Percentiles rank a stretch among this genome's conserved stretches.
Conservation (phyloP, 2,888 invertebrate genomes). For the Tromatobia lineatoria region DNA sequence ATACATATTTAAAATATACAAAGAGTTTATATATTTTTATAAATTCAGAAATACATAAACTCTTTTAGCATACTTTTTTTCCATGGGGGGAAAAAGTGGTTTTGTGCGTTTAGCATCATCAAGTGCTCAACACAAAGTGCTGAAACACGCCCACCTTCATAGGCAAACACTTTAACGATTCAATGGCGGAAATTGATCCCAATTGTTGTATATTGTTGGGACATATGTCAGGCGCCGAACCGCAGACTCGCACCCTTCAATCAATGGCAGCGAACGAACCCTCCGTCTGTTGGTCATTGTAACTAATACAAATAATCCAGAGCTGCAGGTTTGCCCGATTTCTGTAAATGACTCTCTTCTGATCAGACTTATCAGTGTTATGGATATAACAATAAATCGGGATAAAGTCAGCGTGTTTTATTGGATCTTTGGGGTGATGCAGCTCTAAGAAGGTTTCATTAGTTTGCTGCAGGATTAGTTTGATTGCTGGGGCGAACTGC, state of each 20-base stretch:
- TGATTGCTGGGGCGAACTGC: conserved; percentile 4
- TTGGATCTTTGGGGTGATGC: neutral
- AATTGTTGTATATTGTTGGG: conserved; percentile 46
- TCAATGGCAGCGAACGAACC: neutral
- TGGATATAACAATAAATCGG: conserved; percentile 61
- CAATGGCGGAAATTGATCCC: conserved; percentile 24
- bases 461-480: conserved; percentile 14
- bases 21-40: too few relatives aligned
- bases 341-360: conserved; percentile 58
- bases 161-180: neutral
- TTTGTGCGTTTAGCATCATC: neutral
- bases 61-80: too few relatives aligned
- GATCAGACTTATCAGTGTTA: conserved; percentile 10
- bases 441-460: neutral
- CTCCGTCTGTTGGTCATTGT: neutral
- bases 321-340: conserved; percentile 56
- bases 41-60: too few relatives aligned
- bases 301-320: conserved; percentile 56
- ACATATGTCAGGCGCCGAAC: conserved; percentile 63
- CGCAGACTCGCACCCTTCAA: conserved; percentile 33
- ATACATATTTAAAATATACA: too few relatives aligned
- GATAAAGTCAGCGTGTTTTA: conserved; percentile 30
- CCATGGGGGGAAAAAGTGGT: neutral
- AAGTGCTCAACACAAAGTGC: neutral
- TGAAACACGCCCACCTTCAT: neutral